Conservation (phyloP, 1,140 invertebrate genomes). For the Polypedilum pembai region DNA sequence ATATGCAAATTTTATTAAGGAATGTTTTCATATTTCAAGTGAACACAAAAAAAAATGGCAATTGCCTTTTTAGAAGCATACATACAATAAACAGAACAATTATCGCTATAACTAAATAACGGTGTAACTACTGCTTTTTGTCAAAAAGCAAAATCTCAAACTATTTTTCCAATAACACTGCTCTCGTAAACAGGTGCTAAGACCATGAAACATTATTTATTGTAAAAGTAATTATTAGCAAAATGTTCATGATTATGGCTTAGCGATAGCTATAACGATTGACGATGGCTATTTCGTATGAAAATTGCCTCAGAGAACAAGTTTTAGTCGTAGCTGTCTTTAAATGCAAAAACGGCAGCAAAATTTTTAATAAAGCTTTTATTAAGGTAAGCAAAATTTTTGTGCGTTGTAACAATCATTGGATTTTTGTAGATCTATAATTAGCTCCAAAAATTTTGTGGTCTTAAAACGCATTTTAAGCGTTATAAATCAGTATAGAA, state of each 20-base stretch:
- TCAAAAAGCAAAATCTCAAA: background rate
- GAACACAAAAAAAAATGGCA: no score
- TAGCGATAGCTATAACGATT: background rate
- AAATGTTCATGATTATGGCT: background rate
- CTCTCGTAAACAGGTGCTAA: background rate
- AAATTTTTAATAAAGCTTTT: background rate
- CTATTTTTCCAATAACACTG: background rate
- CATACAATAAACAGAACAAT: background rate
- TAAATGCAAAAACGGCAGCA: background rate
- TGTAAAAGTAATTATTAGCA: background rate
- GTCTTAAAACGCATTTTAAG: no score
- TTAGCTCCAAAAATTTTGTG: no score
- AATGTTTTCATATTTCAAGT: background rate
- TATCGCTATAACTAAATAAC: background rate
- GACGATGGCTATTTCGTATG: background rate
- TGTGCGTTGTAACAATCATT: no score
- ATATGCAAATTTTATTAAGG: slow-evolving; percentile 20
- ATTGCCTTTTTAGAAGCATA: background rate
- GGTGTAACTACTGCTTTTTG: background rate
- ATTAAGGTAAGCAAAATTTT: no score
- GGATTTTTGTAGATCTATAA: no score
- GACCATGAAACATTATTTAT: background rate
- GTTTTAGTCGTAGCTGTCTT: background rate
- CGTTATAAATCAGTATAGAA: no score
- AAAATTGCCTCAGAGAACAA: background rate